Evolutionary conservation across 2,888 invertebrate genomes (phyloP).

Genomic region (Drosophila eohydei): DNA sequence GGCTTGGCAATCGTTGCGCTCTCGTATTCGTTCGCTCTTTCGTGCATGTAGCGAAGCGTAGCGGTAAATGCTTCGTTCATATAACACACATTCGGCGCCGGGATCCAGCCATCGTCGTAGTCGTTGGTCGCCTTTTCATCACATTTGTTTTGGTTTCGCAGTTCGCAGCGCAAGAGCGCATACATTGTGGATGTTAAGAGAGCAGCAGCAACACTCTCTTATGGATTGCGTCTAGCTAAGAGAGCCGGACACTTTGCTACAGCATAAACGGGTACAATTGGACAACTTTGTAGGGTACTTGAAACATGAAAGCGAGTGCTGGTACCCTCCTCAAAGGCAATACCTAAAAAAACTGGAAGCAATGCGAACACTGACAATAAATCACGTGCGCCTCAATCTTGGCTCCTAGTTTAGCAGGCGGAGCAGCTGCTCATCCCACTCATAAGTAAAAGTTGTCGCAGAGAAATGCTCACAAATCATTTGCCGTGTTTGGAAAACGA

Average conservation of each 20-base stretch:
- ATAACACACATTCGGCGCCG: conserved; percentile 36
- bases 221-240: conserved; percentile 65
- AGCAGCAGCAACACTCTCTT: conserved; percentile 7
- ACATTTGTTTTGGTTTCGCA: conserved; percentile 82
- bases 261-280: conserved; percentile 37
- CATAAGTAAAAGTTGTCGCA: conserved; percentile 37
- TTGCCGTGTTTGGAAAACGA: conserved; percentile 73
- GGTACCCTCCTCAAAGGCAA: conserved; percentile 33
- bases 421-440: conserved; percentile 34
- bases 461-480: conserved; percentile 66
- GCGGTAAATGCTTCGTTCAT: conserved; percentile 56
- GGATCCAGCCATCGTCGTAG: conserved; percentile 37
- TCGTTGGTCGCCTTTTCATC: conserved; percentile 61
- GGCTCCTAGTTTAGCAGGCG: background rate
- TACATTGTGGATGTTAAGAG: conserved; percentile 70
- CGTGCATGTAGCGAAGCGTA: conserved; percentile 59
- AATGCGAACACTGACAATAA: conserved; percentile 75
- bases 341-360: conserved; percentile 13
- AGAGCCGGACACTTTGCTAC: conserved; percentile 28
- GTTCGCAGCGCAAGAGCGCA: conserved; percentile 59
- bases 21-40: conserved; percentile 49
- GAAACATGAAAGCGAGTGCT: conserved; percentile 64
- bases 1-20: conserved; percentile 37
- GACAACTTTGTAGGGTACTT: conserved; percentile 45
- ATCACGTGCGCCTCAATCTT: conserved; percentile 65